Percentiles rank a stretch among this genome's conserved stretches.
These are phyloP conservation scores for Geophilus truncorum DNA, from an alignment of 2,888 invertebrate species.

Conservation along the genomic window DNA sequence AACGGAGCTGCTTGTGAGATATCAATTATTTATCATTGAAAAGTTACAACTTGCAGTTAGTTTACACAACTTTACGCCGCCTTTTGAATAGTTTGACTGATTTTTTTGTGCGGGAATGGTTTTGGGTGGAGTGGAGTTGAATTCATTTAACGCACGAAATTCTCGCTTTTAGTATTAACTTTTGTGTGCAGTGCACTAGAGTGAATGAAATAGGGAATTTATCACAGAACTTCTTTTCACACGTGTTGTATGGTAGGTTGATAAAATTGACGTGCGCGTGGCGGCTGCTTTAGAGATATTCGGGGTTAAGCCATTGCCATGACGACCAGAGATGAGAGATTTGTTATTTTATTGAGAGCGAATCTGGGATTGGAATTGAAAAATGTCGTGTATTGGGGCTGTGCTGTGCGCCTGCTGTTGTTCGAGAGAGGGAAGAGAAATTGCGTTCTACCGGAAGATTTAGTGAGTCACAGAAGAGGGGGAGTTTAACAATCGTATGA, in stretches of 20 bases:
- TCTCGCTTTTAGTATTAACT: not conserved
- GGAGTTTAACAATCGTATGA: not conserved
- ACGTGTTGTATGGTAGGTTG: not conserved
- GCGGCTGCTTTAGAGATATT: not conserved
- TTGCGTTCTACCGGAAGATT: not conserved
- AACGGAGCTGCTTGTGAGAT: constrained; percentile 32
- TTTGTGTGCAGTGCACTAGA: not conserved
- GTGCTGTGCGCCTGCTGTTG: not conserved
- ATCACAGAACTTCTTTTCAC: not conserved
- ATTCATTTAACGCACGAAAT: not conserved
- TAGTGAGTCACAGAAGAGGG: not conserved
- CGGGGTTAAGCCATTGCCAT: constrained; percentile 10
- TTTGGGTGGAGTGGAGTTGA: not conserved
- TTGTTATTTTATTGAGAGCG: constrained; percentile 2
- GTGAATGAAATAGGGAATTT: not conserved
- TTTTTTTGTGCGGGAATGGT: not conserved
- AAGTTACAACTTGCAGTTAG: not conserved
- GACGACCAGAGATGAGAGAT: not conserved
- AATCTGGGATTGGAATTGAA: not conserved
- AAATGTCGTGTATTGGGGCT: not conserved
- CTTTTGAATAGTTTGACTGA: no score
- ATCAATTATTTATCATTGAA: not conserved
- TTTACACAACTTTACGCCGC: no score
- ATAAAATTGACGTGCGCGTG: not conserved
- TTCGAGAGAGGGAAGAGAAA: not conserved